Evolutionary conservation across 2,797 vertebrate species (phyloP), one percentile per base, ranked within the genome.

Genomic region (Sternotherus odoratus): DNA sequence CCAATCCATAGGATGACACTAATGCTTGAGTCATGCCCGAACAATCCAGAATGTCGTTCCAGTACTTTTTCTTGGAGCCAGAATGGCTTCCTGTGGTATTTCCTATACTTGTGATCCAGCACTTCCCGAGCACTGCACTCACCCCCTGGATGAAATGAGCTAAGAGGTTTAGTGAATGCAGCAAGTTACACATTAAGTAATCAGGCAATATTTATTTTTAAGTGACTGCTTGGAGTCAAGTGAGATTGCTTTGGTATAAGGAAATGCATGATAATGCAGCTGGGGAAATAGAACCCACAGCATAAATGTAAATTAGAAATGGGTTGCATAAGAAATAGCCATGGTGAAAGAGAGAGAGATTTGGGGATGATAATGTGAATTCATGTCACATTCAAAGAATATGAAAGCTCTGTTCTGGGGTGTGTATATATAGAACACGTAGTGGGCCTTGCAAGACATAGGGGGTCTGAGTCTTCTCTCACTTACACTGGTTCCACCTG

Each of bases 281-380:
- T 51, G 86, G 92, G 86, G 89, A 86, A 93, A 94, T 87, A 83
- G 43, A 92, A 72, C 24, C 72, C 53, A 78, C 11, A 51, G 28
- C 33, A 36, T 13, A 83, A 72, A 36, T 28, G 86, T 75, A 82
- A 86, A 90, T 79, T 51, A 95, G 63, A 51, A 46, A 2, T 77
- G 50, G 63, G 30, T 54, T 87, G 7, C 63, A 88, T 66, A 81
- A 60, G 79, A 56, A 80, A n/a, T 50, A 90, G 84, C 72, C 72
- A 91, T 43, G 83, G 8, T 10, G 46, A 81, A 94, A 88, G 48
- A 1, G 82, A 17, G 60, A 63, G 60, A 19, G 19, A 77, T 83
- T 57, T 87, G 5, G 30, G 54, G 81, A 77, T 66, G 87, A 79
- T 63, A 77, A 5, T 79, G 3, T 72, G 87, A 87, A 85, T 43